These are phyloP conservation scores for Bostrychus sinensis DNA, from an alignment of 2,113 vertebrate genomes.

Conservation along the genomic window DNA sequence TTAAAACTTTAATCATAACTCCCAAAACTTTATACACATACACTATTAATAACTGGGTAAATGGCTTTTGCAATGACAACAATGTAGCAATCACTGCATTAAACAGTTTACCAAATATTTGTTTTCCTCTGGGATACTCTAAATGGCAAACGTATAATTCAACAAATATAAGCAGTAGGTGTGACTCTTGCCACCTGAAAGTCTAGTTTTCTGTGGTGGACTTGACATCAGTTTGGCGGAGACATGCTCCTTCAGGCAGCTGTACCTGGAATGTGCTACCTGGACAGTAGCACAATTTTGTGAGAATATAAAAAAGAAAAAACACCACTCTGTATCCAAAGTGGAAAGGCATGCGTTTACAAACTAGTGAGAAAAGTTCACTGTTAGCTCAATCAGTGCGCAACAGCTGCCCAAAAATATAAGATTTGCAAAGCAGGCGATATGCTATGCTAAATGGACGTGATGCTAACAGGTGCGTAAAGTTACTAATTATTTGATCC, in stretches of 20 bases:
- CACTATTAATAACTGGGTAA: neutral
- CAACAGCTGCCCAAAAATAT: conserved; percentile 18
- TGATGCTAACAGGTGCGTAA: neutral
- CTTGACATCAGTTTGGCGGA: conserved; percentile 48
- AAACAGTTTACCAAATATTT: neutral
- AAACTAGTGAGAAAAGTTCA: conserved; percentile 28
- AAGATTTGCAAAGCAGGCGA: neutral
- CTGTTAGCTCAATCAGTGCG: conserved; percentile 17
- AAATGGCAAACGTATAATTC: conserved; percentile 15
- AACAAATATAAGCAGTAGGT: conserved; percentile 48
- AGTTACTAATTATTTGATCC: neutral
- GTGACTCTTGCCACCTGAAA: conserved; percentile 65
- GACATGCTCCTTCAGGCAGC: conserved; percentile 47
- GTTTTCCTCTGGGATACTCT: neutral
- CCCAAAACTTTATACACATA: neutral
- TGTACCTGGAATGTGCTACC: conserved; percentile 45
- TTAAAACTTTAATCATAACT: conserved; percentile 46
- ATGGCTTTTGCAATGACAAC: neutral
- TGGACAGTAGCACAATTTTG: conserved; percentile 52
- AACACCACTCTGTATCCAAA: conserved; percentile 24
- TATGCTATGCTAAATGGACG: neutral
- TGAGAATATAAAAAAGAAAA: conserved; percentile 24
- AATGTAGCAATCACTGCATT: neutral
- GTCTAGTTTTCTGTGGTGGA: conserved; percentile 43
- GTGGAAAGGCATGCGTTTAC: conserved; percentile 45